phyloP scores from a whole-genome alignment of 1,140 invertebrate genomes.

The Caenorhabditis tropicalis region DNA sequence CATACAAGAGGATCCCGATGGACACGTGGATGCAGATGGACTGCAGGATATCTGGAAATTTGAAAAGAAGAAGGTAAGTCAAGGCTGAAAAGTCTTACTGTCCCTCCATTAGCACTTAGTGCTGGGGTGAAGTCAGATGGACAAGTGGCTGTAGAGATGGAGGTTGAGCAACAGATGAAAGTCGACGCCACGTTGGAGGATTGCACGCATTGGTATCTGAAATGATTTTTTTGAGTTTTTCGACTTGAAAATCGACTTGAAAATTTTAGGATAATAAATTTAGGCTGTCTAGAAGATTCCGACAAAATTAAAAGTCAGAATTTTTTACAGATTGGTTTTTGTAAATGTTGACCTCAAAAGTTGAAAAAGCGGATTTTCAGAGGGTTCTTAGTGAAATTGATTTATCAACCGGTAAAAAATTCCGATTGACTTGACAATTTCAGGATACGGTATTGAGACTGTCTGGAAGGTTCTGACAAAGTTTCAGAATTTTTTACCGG shows the following conservation, averaged over 20 bases:
- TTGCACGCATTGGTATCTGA: not conserved
- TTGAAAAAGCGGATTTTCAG: too few species aligned
- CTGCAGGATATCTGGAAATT: not conserved
- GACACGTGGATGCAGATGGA: conserved; percentile 2
- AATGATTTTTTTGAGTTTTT: not conserved
- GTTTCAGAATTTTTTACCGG: too few species aligned
- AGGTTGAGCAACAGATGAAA: conserved; percentile 10
- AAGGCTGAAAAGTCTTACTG: not conserved
- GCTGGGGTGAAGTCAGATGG: conserved; percentile 4
- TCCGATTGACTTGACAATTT: too few species aligned
- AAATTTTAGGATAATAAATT: not conserved
- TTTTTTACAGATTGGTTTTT: too few species aligned
- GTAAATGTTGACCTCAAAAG: too few species aligned
- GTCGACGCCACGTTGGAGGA: not conserved
- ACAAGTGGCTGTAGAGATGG: not conserved
- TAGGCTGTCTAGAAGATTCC: too few species aligned
- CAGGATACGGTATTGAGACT: too few species aligned
- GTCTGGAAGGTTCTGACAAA: too few species aligned
- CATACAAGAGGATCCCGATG: conserved; percentile 1
- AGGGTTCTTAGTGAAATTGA: too few species aligned
- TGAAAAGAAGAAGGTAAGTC: not conserved
- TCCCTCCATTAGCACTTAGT: not conserved
- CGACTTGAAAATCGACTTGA: too few species aligned
- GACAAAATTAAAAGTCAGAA: too few species aligned
- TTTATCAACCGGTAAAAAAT: too few species aligned